Conservation (phyloP, 2,888 invertebrate genomes). For the Hypomecis punctinalis region DNA sequence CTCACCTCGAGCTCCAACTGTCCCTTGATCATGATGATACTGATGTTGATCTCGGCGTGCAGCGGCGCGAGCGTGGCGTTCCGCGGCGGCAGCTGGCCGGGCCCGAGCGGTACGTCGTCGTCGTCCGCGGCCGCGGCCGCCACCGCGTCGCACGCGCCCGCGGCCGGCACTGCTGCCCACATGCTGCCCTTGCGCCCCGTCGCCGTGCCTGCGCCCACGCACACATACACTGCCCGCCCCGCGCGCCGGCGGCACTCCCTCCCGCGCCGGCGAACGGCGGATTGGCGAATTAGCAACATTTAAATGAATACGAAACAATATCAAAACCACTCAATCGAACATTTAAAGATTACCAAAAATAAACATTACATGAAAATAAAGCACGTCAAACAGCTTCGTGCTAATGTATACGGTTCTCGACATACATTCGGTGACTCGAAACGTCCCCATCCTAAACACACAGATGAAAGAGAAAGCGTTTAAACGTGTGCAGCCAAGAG, state of each 20-base stretch:
- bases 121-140: slow-evolving; percentile 69
- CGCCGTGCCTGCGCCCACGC: slow-evolving; percentile 74
- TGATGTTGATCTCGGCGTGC: slow-evolving; percentile 94
- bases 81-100: slow-evolving; percentile 92
- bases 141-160: slow-evolving; percentile 68
- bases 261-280: slow-evolving; percentile 5
- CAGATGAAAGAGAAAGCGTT: slow-evolving; percentile 82
- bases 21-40: slow-evolving; percentile 95
- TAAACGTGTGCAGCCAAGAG: slow-evolving; percentile 83
- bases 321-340: slow-evolving; percentile 79
- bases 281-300: slow-evolving; percentile 19
- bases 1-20: slow-evolving; percentile 93
- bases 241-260: slow-evolving; percentile 8
- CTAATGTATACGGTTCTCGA: slow-evolving; percentile 77
- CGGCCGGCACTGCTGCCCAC: slow-evolving; percentile 83
- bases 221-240: slow-evolving; percentile 20
- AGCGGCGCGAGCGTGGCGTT: slow-evolving; percentile 89
- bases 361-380: slow-evolving; percentile 80
- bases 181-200: slow-evolving; percentile 84
- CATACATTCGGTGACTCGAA: slow-evolving; percentile 65
- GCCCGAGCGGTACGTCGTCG: slow-evolving; percentile 88
- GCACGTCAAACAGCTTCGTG: slow-evolving; percentile 85
- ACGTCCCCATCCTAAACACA: slow-evolving; percentile 78
- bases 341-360: slow-evolving; percentile 71
- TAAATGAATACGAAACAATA: slow-evolving; percentile 67